Evolutionary conservation across 2,888 invertebrate genomes (phyloP).

Genomic region (Mythimna pallens): DNA sequence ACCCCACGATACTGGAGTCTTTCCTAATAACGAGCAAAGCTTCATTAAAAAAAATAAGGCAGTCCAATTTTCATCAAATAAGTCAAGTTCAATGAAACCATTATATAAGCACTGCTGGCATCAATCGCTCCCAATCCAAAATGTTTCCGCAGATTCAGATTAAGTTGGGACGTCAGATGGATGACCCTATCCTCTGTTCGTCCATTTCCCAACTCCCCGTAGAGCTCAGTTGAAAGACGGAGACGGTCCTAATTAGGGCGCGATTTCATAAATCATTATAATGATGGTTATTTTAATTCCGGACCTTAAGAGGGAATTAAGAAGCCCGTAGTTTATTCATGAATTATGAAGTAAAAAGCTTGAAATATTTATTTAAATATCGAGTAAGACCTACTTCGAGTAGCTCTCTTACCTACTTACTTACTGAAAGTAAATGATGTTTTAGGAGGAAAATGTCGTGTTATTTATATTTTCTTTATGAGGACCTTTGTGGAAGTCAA

Average conservation of each 20-base stretch:
- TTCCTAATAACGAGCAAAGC: too few species aligned
- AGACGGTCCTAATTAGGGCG: constrained; percentile 80
- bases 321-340: constrained; percentile 40
- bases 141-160: constrained; percentile 61
- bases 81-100: constrained; percentile 16
- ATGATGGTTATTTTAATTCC: constrained; percentile 73
- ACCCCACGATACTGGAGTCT: too few species aligned
- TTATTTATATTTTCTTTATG: constrained; percentile 46
- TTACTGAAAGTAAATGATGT: constrained; percentile 13
- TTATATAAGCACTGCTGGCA: constrained; percentile 7
- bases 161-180: constrained; percentile 66
- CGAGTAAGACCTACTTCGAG: background rate
- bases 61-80: constrained; percentile 2
- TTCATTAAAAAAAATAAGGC: background rate
- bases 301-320: constrained; percentile 67
- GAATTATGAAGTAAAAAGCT: constrained; percentile 37
- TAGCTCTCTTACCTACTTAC: constrained; percentile 3
- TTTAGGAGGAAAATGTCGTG: constrained; percentile 17
- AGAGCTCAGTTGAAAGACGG: constrained; percentile 75
- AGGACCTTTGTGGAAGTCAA: constrained; percentile 21
- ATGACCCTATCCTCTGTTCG: constrained; percentile 66
- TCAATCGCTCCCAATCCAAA: constrained; percentile 57
- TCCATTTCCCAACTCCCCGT: constrained; percentile 73
- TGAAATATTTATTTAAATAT: constrained; percentile 5
- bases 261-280: constrained; percentile 81